Conservation (phyloP, 1,140 invertebrate genomes). For the Cheumatopsyche charites region DNA sequence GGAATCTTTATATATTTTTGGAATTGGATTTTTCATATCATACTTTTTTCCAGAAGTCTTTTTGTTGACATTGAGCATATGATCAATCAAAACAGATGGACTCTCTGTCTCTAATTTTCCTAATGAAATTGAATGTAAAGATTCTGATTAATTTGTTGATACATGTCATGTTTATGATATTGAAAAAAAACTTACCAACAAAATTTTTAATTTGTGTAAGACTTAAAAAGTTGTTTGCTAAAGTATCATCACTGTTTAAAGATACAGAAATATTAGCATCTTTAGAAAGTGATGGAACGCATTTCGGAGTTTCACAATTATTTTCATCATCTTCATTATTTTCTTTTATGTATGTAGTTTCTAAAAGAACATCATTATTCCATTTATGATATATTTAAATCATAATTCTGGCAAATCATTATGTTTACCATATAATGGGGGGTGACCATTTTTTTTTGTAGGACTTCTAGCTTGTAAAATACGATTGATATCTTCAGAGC, state of each 20-base stretch:
- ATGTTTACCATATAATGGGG: slow-evolving; percentile 1
- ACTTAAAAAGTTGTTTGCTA: slow-evolving; percentile 39
- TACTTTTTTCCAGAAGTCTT: slow-evolving; percentile 32
- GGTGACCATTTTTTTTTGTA: slow-evolving; percentile 28
- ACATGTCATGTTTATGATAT: neutral
- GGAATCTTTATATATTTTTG: slow-evolving; percentile 27
- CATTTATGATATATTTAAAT: neutral
- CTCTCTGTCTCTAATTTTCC: slow-evolving; percentile 41
- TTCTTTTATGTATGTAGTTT: slow-evolving; percentile 14
- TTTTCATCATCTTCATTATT: neutral
- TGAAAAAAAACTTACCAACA: slow-evolving; percentile 39
- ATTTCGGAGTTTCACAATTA: neutral
- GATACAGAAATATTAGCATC: slow-evolving; percentile 16
- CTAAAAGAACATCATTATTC: neutral
- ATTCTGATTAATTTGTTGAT: too few relatives aligned
- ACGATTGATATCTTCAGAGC: slow-evolving; percentile 33
- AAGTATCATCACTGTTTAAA: slow-evolving; percentile 38
- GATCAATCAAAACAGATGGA: slow-evolving; percentile 41
- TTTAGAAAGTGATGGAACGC: neutral
- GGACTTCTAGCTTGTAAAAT: slow-evolving; percentile 43
- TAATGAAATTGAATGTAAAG: slow-evolving; percentile 25
- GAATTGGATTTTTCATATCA: neutral
- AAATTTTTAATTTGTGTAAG: slow-evolving; percentile 43
- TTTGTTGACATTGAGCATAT: slow-evolving; percentile 41
- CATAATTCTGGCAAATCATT: too few relatives aligned